Evolutionary conservation across 2,888 invertebrate genomes (phyloP).

Genomic region (Brachyptera putata): DNA sequence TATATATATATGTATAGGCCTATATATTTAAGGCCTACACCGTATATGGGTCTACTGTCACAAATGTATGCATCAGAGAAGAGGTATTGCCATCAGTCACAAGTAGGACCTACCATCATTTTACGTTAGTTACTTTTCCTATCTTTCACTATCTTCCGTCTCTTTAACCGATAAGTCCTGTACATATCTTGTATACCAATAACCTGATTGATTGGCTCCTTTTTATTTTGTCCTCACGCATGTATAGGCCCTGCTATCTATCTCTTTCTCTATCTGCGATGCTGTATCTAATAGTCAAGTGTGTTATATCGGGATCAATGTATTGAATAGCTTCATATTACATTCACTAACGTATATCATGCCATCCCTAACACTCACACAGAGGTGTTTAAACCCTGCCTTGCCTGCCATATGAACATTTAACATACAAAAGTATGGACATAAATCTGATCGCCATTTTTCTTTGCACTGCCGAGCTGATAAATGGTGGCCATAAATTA

Average conservation of each 20-base stretch:
- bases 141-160: neutral
- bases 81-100: too few relatives aligned
- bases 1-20: too few relatives aligned
- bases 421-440: conserved; percentile 17
- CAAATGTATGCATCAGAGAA: too few relatives aligned
- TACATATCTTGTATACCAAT: neutral
- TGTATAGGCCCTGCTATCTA: neutral
- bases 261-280: neutral
- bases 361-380: neutral
- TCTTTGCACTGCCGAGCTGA: conserved; percentile 1
- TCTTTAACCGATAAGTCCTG: neutral
- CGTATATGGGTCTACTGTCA: too few relatives aligned
- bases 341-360: neutral
- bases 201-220: neutral
- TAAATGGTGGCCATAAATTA: conserved; percentile 14
- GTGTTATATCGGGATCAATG: neutral
- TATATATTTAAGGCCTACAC: too few relatives aligned
- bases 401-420: too few relatives aligned
- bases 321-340: neutral
- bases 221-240: conserved; percentile 1
- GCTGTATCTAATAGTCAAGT: neutral
- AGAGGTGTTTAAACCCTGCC: neutral
- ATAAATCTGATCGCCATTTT: conserved; percentile 17
- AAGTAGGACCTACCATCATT: too few relatives aligned
- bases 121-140: too few relatives aligned